These are phyloP conservation scores for Dipodomys ordii DNA, from an alignment of 2,113 vertebrate genomes.

Conservation along the genomic window DNA sequence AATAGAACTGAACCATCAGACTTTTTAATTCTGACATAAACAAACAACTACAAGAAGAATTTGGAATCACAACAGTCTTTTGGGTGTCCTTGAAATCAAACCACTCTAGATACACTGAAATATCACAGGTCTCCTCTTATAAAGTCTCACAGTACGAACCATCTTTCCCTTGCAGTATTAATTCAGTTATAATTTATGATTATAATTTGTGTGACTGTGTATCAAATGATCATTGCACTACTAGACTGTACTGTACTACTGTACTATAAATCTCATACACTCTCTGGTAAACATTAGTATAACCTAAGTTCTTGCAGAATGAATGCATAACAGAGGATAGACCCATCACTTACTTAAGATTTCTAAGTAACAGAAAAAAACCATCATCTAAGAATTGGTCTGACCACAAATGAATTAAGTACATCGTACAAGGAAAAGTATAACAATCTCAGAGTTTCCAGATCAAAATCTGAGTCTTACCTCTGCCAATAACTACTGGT, in stretches of 20 bases:
- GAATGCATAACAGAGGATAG: too few species aligned
- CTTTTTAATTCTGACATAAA: slow-evolving; percentile 52
- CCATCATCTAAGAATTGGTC: background rate
- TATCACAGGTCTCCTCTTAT: background rate
- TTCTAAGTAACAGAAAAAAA: too few species aligned
- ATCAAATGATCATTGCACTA: background rate
- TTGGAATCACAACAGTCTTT: slow-evolving; percentile 1
- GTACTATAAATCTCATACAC: background rate
- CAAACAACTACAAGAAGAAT: slow-evolving; percentile 30
- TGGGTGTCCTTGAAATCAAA: slow-evolving; percentile 54
- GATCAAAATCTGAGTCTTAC: background rate
- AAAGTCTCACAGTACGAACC: background rate
- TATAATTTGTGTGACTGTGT: background rate
- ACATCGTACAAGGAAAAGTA: background rate
- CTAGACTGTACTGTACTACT: background rate
- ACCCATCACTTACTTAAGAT: too few species aligned
- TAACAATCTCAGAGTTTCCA: background rate
- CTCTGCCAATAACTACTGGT: background rate
- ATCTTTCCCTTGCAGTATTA: background rate
- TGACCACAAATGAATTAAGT: background rate
- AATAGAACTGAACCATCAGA: background rate
- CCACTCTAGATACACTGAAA: slow-evolving; percentile 25
- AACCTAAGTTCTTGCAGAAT: too few species aligned
- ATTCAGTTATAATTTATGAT: background rate
- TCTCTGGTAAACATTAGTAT: background rate